Conservation (phyloP, 2,797 vertebrate genomes). For the Alauda arvensis region DNA sequence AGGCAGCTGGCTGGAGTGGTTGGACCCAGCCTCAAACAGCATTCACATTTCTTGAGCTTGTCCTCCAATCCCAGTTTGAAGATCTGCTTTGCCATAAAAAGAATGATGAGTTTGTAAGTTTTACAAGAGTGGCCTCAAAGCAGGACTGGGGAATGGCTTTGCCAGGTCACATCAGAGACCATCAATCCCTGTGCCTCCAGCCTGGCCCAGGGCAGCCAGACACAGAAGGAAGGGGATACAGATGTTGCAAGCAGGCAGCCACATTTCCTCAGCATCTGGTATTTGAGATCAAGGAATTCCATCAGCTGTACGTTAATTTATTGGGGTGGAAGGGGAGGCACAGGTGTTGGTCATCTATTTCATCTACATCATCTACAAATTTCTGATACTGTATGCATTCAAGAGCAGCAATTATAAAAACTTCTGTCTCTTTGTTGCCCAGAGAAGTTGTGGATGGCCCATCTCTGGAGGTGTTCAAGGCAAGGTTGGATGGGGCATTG, state of each 20-base stretch:
- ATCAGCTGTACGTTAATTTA: background rate
- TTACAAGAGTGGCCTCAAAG: background rate
- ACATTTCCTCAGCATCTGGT: background rate
- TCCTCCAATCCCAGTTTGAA: background rate
- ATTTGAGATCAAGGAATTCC: background rate
- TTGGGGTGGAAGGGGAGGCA: background rate
- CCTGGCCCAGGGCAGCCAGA: rapidly evolving
- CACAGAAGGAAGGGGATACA: background rate
- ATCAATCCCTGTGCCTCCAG: background rate
- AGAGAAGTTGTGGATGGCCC: background rate
- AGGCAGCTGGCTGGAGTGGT: background rate
- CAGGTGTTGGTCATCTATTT: background rate
- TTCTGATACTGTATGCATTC: background rate
- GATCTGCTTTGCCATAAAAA: background rate
- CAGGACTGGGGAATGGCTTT: background rate
- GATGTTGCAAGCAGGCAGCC: background rate
- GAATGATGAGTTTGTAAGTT: background rate
- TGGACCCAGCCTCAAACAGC: background rate
- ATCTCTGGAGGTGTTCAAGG: background rate
- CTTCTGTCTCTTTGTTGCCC: background rate
- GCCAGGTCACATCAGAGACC: background rate
- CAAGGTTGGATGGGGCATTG: background rate
- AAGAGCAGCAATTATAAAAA: background rate
- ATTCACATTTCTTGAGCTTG: background rate
- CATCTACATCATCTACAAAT: too few relatives aligned